These are phyloP conservation scores for Cryptus armator DNA, from an alignment of 2,888 invertebrate genomes.

Conservation along the genomic window DNA sequence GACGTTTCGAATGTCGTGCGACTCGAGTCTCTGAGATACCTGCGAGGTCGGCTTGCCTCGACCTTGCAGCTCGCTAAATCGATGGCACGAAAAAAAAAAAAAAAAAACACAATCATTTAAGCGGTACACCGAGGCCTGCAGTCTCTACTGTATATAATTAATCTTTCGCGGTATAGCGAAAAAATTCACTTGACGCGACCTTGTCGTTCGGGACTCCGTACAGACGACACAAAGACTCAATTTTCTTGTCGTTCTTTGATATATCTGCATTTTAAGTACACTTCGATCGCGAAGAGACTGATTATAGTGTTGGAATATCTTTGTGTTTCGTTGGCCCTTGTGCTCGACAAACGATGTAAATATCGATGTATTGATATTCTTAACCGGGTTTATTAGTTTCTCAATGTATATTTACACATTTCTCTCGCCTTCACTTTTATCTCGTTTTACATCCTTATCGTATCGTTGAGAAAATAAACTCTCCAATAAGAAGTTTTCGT, in stretches of 20 bases:
- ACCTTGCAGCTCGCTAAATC: slow-evolving; percentile 59
- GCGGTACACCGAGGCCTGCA: neutral
- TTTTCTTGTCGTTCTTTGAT: slow-evolving; percentile 4
- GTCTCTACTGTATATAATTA: neutral
- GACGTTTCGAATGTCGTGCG: slow-evolving; percentile 66
- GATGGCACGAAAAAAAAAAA: slow-evolving; percentile 41
- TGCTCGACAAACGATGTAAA: neutral
- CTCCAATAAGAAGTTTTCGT: slow-evolving; percentile 28
- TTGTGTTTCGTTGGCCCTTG: slow-evolving; percentile 32
- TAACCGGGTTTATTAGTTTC: slow-evolving; percentile 45
- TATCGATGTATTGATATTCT: slow-evolving; percentile 47
- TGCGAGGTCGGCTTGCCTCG: slow-evolving; percentile 55
- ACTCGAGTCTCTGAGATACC: slow-evolving; percentile 46
- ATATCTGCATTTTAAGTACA: neutral
- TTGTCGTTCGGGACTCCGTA: neutral
- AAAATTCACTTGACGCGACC: slow-evolving; percentile 35
- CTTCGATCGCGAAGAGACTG: slow-evolving; percentile 17
- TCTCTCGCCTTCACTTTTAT: slow-evolving; percentile 28
- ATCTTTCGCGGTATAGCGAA: neutral
- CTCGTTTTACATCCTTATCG: slow-evolving; percentile 37
- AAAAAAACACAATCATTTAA: neutral
- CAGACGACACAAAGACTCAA: neutral
- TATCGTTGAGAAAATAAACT: slow-evolving; percentile 39
- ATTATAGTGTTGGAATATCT: slow-evolving; percentile 38
- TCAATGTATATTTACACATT: slow-evolving; percentile 26